Evolutionary conservation across 2,113 vertebrate species (phyloP).

Genomic region (Sceloporus tristichus): DNA sequence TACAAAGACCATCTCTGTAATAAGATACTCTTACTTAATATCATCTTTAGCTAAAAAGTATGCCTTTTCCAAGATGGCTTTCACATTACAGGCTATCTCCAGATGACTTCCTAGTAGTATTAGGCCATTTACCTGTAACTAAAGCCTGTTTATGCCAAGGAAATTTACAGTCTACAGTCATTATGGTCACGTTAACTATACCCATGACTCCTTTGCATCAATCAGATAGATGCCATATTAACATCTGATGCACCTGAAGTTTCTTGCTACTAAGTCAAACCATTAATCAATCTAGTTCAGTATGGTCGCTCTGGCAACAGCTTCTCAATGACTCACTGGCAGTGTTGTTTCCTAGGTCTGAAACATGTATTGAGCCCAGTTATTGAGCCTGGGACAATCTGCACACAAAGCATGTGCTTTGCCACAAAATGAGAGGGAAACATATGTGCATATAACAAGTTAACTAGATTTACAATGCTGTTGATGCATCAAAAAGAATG

Average conservation of each 20-base stretch:
- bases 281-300: background rate
- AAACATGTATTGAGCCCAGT: no score
- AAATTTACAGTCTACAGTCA: background rate
- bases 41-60: background rate
- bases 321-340: no score
- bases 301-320: no score
- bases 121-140: background rate
- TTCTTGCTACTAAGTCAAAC: background rate
- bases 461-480: background rate
- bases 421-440: no score
- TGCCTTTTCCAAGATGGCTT: background rate
- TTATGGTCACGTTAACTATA: background rate
- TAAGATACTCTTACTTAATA: background rate
- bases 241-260: background rate
- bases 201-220: background rate
- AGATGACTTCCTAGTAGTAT: background rate
- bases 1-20: no score
- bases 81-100: background rate
- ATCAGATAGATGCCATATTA: background rate
- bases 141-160: background rate
- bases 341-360: no score
- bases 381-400: no score
- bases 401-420: no score
- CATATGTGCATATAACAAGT: background rate
- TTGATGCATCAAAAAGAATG: background rate